Base-by-base conservation (phyloP, 2,797 vertebrate genomes). In the Lacerta bilineata region DNA sequence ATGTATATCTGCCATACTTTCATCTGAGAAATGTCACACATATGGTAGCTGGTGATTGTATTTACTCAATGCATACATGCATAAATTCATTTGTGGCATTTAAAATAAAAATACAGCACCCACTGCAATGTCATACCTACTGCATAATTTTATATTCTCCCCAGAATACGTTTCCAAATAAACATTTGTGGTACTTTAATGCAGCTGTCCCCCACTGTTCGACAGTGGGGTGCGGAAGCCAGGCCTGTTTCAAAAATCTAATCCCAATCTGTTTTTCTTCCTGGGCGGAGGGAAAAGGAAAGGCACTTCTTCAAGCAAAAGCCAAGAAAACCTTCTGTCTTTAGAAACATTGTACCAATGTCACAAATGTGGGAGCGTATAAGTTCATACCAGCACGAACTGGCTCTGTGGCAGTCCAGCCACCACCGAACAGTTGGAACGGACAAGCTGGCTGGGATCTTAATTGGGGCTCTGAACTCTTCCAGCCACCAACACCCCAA, bases 121-220 rank as follows among this genome's bases (percentile, higher is more conserved):
- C 88, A 77, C 84, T 86, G n/a, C 74, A 83, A 77, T 84, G 89
- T 74, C 66, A 71, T 4, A 69, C 33, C 55, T 72, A 87, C 71
- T 15, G 17, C 61, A 88, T 90, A 55, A 0, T 0, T 75, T 91
- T 91, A 87, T 88, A 61, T 20, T 77, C 55, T 55, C 85, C 7
- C 84, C 87, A 89, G 79, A 93, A 83, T 6, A 0, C 5, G 86
- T 93, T 91, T 86, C 89, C 93, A 92, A 89, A 90, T 84, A 88
- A 87, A 83, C 18, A 8, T 39, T 3, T 36, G 36, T 13, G 71
- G 36, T 2, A 90, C 85, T 90, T 89, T 5, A 82, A 83, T 1
- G 13, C 50, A 11, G 50, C 50, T 55, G 43, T 29, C 20, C 41
- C 64, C 18, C 64, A 23, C 50, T 55, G 50, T 11, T 9, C 4